Evolutionary conservation across 2,113 vertebrate genomes (phyloP), one percentile per base, ranked within the genome.

Genomic region (Morone chrysops): DNA sequence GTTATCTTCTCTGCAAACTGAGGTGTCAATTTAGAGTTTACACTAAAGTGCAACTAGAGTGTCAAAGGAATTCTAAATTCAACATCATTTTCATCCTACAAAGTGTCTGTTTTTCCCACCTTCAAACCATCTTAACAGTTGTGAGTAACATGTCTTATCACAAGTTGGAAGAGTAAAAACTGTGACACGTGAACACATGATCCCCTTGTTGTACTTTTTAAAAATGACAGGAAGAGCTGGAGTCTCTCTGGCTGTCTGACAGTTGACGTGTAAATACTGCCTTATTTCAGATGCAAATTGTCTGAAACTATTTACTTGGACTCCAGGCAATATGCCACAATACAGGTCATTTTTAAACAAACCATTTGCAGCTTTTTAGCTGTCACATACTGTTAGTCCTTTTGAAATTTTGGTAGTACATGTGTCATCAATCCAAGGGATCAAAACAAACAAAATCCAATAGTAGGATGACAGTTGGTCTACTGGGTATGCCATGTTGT

Each of bases 21-120:
- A 78, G 36, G 62, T 83, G 63, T 83, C 41, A 81, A 40, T 60
- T 41, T 36, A 8, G 36, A 36, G 17, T 78, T 79, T 66, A 75
- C 47, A 63, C 13, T 10, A 51, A 69, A 18, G 50, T 45, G 18
- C 16, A 77, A 56, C 17, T 8, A 14, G 5, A 17, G 59, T 43
- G 72, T 68, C 22, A 20, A 31, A 53, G 36, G 48, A 74, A 43
- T 70, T 83, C 40, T 41, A 60, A 81, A 72, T 62, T 31, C 47
- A 78, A 65, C 36, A 18, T 36, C 8, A 67, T 54, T 75, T 45
- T 66, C 36, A 43, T 78, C 48, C 57, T 10, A n/a, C 41, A 54
- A 69, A 67, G 25, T 75, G 41, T 75, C 38, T 69, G 50, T 68
- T 80, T 88, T 80, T 59, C 61, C 10, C 62, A 81, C 53, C 60